Evolutionary conservation across 2,888 invertebrate species (phyloP).

Genomic region (Sinodicranocentrus sp.): DNA sequence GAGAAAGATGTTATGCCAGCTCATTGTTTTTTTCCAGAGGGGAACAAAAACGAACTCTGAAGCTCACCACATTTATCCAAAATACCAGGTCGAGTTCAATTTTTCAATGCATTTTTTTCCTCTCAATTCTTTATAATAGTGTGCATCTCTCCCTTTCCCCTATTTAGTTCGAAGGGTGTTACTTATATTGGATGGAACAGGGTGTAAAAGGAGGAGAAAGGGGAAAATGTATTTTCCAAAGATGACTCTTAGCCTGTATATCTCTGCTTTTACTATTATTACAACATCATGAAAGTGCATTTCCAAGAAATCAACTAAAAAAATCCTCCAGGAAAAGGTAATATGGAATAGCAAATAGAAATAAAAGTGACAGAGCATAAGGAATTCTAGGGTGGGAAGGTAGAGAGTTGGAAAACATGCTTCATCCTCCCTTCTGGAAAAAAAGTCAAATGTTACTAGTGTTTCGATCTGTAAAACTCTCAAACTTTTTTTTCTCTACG

Average conservation of each 20-base stretch:
- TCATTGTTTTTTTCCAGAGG: constrained; percentile 48
- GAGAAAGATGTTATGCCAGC: constrained; percentile 26
- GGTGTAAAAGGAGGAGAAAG: constrained; percentile 9
- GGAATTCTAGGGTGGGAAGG: constrained; percentile 51
- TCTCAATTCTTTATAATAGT: constrained; percentile 31
- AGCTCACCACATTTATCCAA: constrained; percentile 58
- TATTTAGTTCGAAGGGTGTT: background rate
- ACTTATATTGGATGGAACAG: constrained; percentile 7
- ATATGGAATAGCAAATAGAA: constrained; percentile 57
- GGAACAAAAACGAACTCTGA: background rate
- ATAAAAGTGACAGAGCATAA: constrained; percentile 60
- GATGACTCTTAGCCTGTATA: background rate
- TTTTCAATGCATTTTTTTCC: constrained; percentile 73
- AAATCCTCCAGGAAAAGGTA: constrained; percentile 22
- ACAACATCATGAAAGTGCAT: constrained; percentile 34
- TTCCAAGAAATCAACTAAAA: constrained; percentile 13
- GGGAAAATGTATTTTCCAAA: constrained; percentile 17
- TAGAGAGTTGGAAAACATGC: background rate
- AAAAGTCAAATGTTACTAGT: background rate
- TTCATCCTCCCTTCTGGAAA: background rate
- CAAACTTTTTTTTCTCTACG: background rate
- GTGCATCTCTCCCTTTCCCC: constrained; percentile 5
- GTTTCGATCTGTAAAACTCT: constrained; percentile 3
- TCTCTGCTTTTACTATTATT: constrained; percentile 11
- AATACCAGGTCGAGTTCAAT: constrained; percentile 72